Evolutionary conservation across 2,797 vertebrate species (phyloP).

Genomic region (Sebastes glaucus): DNA sequence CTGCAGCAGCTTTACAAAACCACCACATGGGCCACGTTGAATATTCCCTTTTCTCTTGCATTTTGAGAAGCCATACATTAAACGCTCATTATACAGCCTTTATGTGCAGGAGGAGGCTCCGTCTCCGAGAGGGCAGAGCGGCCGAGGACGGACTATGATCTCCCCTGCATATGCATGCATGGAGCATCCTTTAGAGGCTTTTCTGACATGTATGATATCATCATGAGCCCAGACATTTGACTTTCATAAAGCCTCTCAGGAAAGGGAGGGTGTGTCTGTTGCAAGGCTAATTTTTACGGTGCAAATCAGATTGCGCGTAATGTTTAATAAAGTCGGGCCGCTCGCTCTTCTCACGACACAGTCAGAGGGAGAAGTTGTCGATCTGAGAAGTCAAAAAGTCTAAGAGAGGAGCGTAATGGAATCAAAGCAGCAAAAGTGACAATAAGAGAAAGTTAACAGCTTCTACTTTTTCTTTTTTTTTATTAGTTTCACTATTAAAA

Average conservation of each 20-base stretch:
- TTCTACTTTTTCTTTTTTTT: conserved; percentile 6
- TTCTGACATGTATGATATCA: conserved; percentile 74
- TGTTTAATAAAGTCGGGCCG: conserved; percentile 45
- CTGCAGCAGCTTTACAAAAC: conserved; percentile 80
- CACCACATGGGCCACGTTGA: conserved; percentile 83
- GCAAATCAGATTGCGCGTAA: conserved; percentile 23
- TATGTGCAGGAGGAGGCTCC: conserved; percentile 61
- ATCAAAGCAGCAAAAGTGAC: neutral
- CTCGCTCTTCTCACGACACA: neutral
- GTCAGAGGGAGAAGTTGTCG: neutral
- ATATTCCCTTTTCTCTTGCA: conserved; percentile 74
- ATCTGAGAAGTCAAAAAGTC: neutral
- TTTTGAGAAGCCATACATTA: conserved; percentile 84
- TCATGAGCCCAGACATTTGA: conserved; percentile 71
- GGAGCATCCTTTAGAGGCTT: conserved; percentile 70
- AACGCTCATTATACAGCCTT: conserved; percentile 83
- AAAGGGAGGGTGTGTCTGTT: conserved; percentile 56
- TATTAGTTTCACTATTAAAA: conserved; percentile 1
- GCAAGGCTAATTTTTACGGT: conserved; percentile 46
- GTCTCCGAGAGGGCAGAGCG: conserved; percentile 54
- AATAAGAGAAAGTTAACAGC: neutral
- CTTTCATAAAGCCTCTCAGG: conserved; percentile 68
- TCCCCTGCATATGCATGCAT: conserved; percentile 79
- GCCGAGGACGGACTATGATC: conserved; percentile 73
- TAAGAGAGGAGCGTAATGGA: neutral